phyloP scores from a whole-genome alignment of 2,797 vertebrate species.

The Sebastes miniatus region DNA sequence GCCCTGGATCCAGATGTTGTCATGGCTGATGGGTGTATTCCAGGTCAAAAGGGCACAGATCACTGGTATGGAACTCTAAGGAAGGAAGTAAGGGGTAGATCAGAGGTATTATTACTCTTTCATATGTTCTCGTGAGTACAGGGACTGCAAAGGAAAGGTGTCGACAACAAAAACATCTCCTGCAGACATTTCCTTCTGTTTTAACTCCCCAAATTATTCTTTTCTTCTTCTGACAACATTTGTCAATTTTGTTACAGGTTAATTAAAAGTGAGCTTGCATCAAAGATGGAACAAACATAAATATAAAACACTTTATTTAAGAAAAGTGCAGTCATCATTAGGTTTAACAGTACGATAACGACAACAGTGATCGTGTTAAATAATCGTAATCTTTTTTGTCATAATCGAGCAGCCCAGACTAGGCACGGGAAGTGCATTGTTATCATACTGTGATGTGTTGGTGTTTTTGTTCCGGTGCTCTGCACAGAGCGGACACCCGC shows the following conservation, averaged over 20 bases:
- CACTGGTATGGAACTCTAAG: not conserved
- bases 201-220: not conserved
- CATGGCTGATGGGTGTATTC: slow-evolving; percentile 10
- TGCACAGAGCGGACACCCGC: too few relatives aligned
- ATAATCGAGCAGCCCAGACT: too few relatives aligned
- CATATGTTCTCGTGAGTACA: not conserved
- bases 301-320: not conserved
- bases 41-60: not conserved
- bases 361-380: too few relatives aligned
- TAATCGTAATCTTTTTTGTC: too few relatives aligned
- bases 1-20: not conserved
- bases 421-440: too few relatives aligned
- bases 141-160: not conserved
- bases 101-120: not conserved
- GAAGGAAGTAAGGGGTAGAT: slow-evolving; percentile 32
- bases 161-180: not conserved
- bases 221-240: not conserved
- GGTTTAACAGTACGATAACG: too few relatives aligned
- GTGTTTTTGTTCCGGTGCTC: too few relatives aligned
- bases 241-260: not conserved
- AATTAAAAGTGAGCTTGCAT: not conserved
- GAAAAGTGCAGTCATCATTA: too few relatives aligned
- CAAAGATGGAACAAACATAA: not conserved
- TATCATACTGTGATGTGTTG: too few relatives aligned
- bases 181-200: not conserved